Evolutionary conservation across 2,888 invertebrate species (phyloP).

Genomic region (Volucella inanis): DNA sequence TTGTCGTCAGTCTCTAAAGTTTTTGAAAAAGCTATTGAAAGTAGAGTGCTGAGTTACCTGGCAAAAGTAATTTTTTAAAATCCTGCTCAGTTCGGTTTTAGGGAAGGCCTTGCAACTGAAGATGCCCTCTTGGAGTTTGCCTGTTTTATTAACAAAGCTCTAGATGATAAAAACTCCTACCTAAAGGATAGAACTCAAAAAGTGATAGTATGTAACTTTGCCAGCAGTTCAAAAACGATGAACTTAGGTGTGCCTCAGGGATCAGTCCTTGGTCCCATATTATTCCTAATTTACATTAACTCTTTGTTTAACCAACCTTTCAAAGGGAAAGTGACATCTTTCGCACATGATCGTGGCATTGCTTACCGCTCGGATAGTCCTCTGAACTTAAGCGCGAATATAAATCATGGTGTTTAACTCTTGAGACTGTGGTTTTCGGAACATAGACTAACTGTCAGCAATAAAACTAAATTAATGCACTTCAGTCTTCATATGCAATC

Average conservation of each 20-base stretch:
- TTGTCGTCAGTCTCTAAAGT: slow-evolving; percentile 11
- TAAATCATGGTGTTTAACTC: too few relatives aligned
- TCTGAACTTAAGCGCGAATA: not conserved
- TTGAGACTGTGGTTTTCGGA: too few relatives aligned
- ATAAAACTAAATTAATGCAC: too few relatives aligned
- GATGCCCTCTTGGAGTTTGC: slow-evolving; percentile 23
- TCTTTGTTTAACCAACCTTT: not conserved
- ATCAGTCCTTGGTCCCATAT: slow-evolving; percentile 5
- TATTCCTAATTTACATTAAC: slow-evolving; percentile 17
- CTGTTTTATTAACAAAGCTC: not conserved
- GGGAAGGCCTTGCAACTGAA: too few relatives aligned
- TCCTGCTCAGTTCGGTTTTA: slow-evolving; percentile 25
- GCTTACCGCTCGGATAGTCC: not conserved
- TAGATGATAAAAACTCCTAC: slow-evolving; percentile 25
- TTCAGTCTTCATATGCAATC: too few relatives aligned
- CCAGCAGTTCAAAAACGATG: not conserved
- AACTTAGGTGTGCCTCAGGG: slow-evolving; percentile 12
- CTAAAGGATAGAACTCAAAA: slow-evolving; percentile 16
- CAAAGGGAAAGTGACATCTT: slow-evolving; percentile 1
- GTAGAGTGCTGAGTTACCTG: not conserved
- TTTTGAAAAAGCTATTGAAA: slow-evolving; percentile 12
- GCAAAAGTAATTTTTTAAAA: slow-evolving; percentile 3
- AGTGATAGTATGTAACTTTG: slow-evolving; percentile 6
- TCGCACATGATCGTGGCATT: slow-evolving; percentile 27
- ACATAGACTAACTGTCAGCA: too few relatives aligned